These are phyloP conservation scores for Colistium nudipinnis DNA, from an alignment of 2,113 vertebrate genomes.

Conservation along the genomic window DNA sequence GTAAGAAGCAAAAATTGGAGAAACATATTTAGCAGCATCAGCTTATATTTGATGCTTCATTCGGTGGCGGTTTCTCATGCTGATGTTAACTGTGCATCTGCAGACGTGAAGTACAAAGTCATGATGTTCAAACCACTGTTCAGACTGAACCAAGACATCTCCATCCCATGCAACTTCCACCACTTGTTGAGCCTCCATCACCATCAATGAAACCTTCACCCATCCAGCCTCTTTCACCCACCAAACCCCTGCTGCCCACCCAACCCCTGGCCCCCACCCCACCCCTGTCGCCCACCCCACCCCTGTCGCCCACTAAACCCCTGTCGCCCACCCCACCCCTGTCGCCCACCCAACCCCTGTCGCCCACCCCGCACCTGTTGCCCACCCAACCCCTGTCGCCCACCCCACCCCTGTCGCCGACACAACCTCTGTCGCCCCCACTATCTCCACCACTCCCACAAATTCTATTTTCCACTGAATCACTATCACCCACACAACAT, in stretches of 20 bases:
- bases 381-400: neutral
- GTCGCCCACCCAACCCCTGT: neutral
- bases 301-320: neutral
- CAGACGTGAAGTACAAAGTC: conserved; percentile 60
- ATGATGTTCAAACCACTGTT: conserved; percentile 50
- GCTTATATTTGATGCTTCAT: conserved; percentile 10
- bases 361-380: neutral
- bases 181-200: conserved; percentile 23
- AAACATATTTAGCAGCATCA: neutral
- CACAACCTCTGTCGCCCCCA: neutral
- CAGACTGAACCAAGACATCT: conserved; percentile 37
- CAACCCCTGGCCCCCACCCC: neutral
- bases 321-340: neutral
- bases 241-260: neutral
- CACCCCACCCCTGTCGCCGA: neutral
- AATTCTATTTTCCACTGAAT: neutral
- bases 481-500: neutral
- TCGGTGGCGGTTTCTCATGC: conserved; percentile 35
- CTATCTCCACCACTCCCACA: neutral
- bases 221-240: conserved; percentile 10
- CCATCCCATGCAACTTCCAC: conserved; percentile 25
- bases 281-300: neutral
- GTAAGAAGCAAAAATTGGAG: conserved; percentile 76
- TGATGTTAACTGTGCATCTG: conserved; percentile 61
- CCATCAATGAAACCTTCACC: conserved; percentile 14